phyloP scores from a whole-genome alignment of 2,888 invertebrate genomes.

The Cyclophora albipunctata region DNA sequence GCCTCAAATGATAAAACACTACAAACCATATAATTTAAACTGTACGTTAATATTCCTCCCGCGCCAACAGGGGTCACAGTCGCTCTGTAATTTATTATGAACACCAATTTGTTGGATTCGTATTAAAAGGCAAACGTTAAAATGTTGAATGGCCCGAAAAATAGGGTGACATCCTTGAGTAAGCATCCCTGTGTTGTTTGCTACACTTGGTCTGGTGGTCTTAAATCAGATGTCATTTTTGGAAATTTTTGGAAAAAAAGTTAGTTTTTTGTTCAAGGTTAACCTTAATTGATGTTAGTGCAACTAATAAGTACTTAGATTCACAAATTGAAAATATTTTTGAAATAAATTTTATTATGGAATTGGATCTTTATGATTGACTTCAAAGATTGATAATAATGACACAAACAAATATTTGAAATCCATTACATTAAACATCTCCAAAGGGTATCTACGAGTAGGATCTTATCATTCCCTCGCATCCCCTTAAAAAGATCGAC shows the following conservation, averaged over 20 bases:
- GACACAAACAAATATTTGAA: too few relatives aligned
- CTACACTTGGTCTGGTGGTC: slow-evolving; percentile 10
- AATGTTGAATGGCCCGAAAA: slow-evolving; percentile 68
- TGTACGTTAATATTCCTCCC: neutral
- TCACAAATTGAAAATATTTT: too few relatives aligned
- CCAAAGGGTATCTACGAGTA: neutral
- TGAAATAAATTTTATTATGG: too few relatives aligned
- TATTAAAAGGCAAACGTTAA: slow-evolving; percentile 63
- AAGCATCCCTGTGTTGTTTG: slow-evolving; percentile 17
- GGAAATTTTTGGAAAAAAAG: neutral
- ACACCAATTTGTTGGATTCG: slow-evolving; percentile 67
- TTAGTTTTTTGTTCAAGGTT: slow-evolving; percentile 1
- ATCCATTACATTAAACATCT: neutral
- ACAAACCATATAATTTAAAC: too few relatives aligned
- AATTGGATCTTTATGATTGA: too few relatives aligned
- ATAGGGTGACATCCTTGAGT: slow-evolving; percentile 46
- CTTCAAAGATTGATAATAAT: too few relatives aligned
- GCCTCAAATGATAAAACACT: too few relatives aligned
- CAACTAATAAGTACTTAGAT: too few relatives aligned
- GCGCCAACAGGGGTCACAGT: slow-evolving; percentile 30
- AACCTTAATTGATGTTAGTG: too few relatives aligned
- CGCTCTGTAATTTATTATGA: slow-evolving; percentile 62
- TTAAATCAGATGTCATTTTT: too few relatives aligned
- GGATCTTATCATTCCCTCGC: neutral
- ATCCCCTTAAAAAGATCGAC: neutral